A percentile compares a stretch with the other conserved stretches of the same genome.
Evolutionary conservation across 2,888 invertebrate species (phyloP).

Genomic region (Harpalus rufipes): DNA sequence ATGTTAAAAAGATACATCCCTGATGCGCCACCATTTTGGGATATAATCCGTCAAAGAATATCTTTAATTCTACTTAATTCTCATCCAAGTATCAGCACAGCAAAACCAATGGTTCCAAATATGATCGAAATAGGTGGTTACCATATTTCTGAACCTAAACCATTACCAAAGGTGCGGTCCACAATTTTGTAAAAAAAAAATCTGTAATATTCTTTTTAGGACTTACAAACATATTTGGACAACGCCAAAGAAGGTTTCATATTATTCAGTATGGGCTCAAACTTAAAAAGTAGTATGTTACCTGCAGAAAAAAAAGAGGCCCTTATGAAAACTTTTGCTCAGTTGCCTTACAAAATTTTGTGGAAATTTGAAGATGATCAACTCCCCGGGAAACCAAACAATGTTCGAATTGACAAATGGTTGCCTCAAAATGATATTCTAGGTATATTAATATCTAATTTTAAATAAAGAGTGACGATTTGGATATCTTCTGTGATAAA

Average conservation of each 20-base stretch:
- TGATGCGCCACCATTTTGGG: constrained; percentile 70
- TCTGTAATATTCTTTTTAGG: constrained; percentile 72
- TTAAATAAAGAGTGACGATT: too few species aligned
- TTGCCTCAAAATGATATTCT: constrained; percentile 25
- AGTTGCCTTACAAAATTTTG: constrained; percentile 2
- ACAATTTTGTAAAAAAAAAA: background rate
- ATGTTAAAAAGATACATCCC: constrained; percentile 71
- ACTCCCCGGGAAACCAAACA: constrained; percentile 10
- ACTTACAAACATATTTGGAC: constrained; percentile 78
- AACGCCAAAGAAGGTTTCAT: constrained; percentile 76
- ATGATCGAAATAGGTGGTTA: constrained; percentile 73
- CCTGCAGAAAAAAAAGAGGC: background rate
- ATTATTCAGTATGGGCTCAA: constrained; percentile 77
- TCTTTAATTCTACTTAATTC: constrained; percentile 72
- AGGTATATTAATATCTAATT: background rate
- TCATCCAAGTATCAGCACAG: constrained; percentile 71
- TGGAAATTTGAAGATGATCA: constrained; percentile 40
- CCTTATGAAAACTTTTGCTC: background rate
- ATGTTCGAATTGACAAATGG: constrained; percentile 20
- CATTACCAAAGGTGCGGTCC: constrained; percentile 66
- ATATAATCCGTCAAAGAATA: constrained; percentile 69
- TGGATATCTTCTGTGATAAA: too few species aligned
- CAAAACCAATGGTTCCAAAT: constrained; percentile 72
- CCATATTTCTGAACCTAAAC: constrained; percentile 71
- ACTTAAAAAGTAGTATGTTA: constrained; percentile 66